A percentile compares a stretch with the other conserved stretches of the same genome.
Evolutionary conservation across 2,797 vertebrate species (phyloP).

Genomic region (Phrynocephalus forsythii): DNA sequence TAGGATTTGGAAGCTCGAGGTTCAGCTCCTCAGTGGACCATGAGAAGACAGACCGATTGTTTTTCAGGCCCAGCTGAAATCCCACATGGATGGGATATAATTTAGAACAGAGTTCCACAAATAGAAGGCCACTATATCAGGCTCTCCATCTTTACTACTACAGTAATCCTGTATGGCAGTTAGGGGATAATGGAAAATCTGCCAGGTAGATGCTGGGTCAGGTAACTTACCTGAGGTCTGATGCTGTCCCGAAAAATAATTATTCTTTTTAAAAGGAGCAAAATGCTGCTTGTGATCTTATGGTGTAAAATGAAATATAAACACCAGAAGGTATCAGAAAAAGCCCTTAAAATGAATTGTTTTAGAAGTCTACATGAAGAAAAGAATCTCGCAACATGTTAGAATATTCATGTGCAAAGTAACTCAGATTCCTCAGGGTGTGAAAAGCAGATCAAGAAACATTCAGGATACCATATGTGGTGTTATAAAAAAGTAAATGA

Average conservation of each 20-base stretch:
- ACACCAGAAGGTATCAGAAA: background rate
- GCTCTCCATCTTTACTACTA: too few relatives aligned
- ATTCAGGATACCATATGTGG: background rate
- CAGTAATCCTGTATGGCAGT: too few relatives aligned
- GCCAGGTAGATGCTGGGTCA: too few relatives aligned
- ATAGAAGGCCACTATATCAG: too few relatives aligned
- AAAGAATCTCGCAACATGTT: background rate
- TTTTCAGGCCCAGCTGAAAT: too few relatives aligned
- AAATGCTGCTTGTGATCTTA: background rate
- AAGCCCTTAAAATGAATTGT: background rate
- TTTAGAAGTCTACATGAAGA: background rate
- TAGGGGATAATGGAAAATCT: too few relatives aligned
- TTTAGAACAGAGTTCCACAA: too few relatives aligned
- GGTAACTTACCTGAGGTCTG: too few relatives aligned
- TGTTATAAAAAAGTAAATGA: slow-evolving; percentile 35
- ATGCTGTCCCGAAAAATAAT: background rate
- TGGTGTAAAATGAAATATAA: background rate
- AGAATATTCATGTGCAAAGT: background rate
- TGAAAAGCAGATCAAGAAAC: background rate
- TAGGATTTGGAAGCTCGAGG: too few relatives aligned
- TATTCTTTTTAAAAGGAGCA: background rate
- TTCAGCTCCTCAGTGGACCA: too few relatives aligned
- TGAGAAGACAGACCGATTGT: too few relatives aligned
- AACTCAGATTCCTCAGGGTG: slow-evolving; percentile 1
- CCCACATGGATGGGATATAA: too few relatives aligned